Evolutionary conservation across 1,140 invertebrate genomes (phyloP).

Genomic region (Rhagoletis zephyria): DNA sequence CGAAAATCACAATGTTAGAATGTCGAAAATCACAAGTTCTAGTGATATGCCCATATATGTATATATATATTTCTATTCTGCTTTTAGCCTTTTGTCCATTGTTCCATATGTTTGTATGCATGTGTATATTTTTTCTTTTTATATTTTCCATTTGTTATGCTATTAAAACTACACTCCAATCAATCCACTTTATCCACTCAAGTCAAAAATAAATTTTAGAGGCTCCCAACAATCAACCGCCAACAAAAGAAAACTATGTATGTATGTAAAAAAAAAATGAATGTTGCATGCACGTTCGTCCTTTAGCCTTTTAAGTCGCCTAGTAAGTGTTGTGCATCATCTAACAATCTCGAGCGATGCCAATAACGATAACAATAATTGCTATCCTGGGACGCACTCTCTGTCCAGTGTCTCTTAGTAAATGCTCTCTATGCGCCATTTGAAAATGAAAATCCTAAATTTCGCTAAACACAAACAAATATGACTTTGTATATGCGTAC

Average conservation of each 20-base stretch:
- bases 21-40: no score
- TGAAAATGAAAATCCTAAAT: slow-evolving; percentile 12
- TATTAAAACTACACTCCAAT: background rate
- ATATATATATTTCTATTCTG: no score
- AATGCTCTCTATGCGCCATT: background rate
- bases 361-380: slow-evolving; percentile 73
- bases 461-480: background rate
- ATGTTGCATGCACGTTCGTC: background rate
- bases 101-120: no score
- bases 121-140: background rate
- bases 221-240: no score
- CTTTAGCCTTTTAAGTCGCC: background rate
- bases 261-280: background rate
- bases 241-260: background rate
- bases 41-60: no score
- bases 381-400: slow-evolving; percentile 69
- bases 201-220: background rate
- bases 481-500: background rate
- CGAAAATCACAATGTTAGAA: no score
- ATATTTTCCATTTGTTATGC: slow-evolving; percentile 2
- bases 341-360: slow-evolving; percentile 67
- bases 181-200: background rate
- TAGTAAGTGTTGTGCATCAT: background rate
- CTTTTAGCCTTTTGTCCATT: no score
- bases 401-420: background rate